Base-by-base conservation (phyloP, 2,888 invertebrate genomes). In the Linnaemya tessellans region DNA sequence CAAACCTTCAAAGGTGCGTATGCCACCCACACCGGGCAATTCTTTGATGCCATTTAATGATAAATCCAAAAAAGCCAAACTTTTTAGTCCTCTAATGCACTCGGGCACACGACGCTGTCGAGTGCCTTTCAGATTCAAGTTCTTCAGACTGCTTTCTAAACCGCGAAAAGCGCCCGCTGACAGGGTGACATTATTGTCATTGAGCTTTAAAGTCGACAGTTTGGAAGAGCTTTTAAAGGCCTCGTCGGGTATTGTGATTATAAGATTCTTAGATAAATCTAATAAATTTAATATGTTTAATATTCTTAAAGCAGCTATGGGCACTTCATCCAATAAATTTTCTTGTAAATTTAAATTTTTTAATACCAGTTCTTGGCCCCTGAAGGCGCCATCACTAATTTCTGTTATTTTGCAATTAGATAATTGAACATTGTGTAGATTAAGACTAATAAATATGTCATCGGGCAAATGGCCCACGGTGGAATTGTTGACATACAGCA, bases 401-500 rank as follows among this genome's bases (percentile, higher is more conserved):
- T 93, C 94, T 89, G 93, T 95, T 84, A 97, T 96, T 90, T 94
- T 95, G 91, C 97, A 97, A 82, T 96, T 96, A 58, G 97, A 97
- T 89, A 97, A 94, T 93, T 97, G 97, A 71, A 97, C 94, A 92
- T 97, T 97, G 90, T 96, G 95, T 89, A 97, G 94, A 90, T 94
- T 95, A 73, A 97, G 93, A 89, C 95, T 95, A 38, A 93, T 92
- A 89, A 97, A 95, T 86, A 96, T 94, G 86, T 95, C 94, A 89
- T 96, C 95, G 65, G 94, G 94, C 70, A 97, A 93, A 73, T 93
- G 93, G 41, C 94, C 94, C 70, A 98, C 94, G 43, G 96, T 96
- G 71, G 97, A 97, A 93, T 98, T 98, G 93, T 97, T 97, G 84
- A 98, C 94, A 92, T 98, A 97, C 51, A 98, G 94, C 87, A 98